phyloP scores from a whole-genome alignment of 2,113 vertebrate genomes.

The Theristicus caerulescens region DNA sequence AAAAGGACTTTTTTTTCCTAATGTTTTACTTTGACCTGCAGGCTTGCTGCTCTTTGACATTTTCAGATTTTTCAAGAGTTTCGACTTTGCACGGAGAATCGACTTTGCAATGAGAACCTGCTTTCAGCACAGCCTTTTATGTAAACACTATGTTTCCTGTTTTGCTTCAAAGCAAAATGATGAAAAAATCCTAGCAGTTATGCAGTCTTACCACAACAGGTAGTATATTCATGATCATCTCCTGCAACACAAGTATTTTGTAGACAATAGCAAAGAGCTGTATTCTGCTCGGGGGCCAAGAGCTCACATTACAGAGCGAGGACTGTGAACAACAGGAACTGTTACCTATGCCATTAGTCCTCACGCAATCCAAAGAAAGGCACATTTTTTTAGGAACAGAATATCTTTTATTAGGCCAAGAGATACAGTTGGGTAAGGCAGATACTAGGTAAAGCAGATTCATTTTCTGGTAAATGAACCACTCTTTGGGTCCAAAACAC shows the following conservation, averaged over 20 bases:
- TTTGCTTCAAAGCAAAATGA: constrained; percentile 48
- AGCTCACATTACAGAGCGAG: neutral
- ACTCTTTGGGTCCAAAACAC: neutral
- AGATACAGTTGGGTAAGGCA: neutral
- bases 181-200: constrained; percentile 6
- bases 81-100: neutral
- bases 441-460: neutral
- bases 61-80: constrained; percentile 39
- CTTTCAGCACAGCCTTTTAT: constrained; percentile 29
- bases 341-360: neutral
- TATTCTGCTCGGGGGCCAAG: neutral
- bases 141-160: constrained; percentile 51
- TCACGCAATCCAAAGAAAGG: neutral
- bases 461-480: neutral
- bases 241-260: neutral
- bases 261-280: neutral
- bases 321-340: neutral
- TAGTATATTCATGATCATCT: neutral
- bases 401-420: neutral
- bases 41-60: neutral
- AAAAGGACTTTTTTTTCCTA: neutral
- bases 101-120: neutral
- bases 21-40: neutral
- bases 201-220: neutral
- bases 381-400: neutral